phyloP scores from a whole-genome alignment of 2,113 vertebrate species.

The Smithornis capensis region DNA sequence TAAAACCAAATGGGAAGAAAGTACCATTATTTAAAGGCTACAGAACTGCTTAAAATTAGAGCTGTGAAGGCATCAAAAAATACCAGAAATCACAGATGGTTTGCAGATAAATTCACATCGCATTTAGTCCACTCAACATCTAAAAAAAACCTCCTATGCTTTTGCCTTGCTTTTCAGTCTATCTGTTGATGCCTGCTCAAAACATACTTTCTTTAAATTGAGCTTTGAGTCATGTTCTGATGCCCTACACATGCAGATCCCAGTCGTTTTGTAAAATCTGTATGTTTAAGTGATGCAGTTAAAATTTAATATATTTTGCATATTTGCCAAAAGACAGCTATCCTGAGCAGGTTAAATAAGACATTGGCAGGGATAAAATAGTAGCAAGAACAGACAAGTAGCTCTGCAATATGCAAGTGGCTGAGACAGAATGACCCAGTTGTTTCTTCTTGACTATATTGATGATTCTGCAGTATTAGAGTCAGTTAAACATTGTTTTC shows the following conservation, averaged over 20 bases:
- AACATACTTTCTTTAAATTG: slow-evolving; percentile 70
- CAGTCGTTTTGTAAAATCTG: slow-evolving; percentile 61
- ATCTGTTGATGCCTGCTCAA: slow-evolving; percentile 72
- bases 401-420: slow-evolving; percentile 25
- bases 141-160: slow-evolving; percentile 63
- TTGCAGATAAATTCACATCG: slow-evolving; percentile 75
- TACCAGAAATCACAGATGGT: slow-evolving; percentile 81
- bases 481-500: slow-evolving; percentile 3
- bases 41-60: slow-evolving; percentile 82
- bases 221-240: slow-evolving; percentile 72
- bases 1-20: slow-evolving; percentile 68
- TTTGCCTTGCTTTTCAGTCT: slow-evolving; percentile 71
- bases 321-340: slow-evolving; percentile 59
- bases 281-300: slow-evolving; percentile 63
- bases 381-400: slow-evolving; percentile 11
- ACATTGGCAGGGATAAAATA: slow-evolving; percentile 52
- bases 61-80: slow-evolving; percentile 74
- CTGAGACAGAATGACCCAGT: slow-evolving; percentile 56
- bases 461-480: slow-evolving; percentile 52
- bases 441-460: slow-evolving; percentile 4
- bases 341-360: slow-evolving; percentile 64
- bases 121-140: slow-evolving; percentile 74
- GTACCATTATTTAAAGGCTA: slow-evolving; percentile 79
- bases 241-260: slow-evolving; percentile 62
- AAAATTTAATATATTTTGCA: slow-evolving; percentile 71